A percentile compares a stretch with the other conserved stretches of the same genome.
Evolutionary conservation across 2,797 vertebrate species (phyloP).

Genomic region (Amniataba percoides): DNA sequence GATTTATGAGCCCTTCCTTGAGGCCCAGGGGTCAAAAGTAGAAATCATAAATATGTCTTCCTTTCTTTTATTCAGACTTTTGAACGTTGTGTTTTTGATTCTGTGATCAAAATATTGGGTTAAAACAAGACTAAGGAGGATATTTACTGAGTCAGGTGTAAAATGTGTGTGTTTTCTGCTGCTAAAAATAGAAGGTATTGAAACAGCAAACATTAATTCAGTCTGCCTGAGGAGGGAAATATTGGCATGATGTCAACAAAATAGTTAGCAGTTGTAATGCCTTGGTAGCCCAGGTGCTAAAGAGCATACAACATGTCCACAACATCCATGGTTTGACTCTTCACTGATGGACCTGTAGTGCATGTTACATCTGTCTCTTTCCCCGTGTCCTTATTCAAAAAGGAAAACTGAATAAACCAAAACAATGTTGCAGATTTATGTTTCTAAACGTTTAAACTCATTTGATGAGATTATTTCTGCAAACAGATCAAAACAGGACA

Average conservation of each 20-base stretch:
- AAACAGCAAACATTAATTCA: no score
- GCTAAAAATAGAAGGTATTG: neutral
- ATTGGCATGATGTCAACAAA: neutral
- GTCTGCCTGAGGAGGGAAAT: neutral
- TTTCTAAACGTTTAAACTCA: neutral
- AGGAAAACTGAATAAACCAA: no score
- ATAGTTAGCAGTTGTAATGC: neutral
- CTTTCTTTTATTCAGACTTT: neutral
- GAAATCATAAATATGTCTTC: constrained; percentile 12
- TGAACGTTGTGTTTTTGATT: constrained; percentile 1
- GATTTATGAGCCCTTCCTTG: constrained; percentile 36
- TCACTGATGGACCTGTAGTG: neutral
- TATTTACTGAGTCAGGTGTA: neutral
- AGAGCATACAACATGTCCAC: neutral
- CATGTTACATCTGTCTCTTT: neutral
- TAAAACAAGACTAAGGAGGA: neutral
- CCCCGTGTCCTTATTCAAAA: neutral
- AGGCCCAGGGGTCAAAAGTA: constrained; percentile 24
- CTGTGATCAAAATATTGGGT: neutral
- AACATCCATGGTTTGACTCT: neutral
- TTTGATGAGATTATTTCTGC: neutral
- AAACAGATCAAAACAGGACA: neutral
- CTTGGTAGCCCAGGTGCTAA: neutral
- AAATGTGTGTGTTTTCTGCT: no score
- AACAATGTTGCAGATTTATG: neutral